Evolutionary conservation across 2,113 vertebrate species (phyloP).

Genomic region (Leuciscus idus): DNA sequence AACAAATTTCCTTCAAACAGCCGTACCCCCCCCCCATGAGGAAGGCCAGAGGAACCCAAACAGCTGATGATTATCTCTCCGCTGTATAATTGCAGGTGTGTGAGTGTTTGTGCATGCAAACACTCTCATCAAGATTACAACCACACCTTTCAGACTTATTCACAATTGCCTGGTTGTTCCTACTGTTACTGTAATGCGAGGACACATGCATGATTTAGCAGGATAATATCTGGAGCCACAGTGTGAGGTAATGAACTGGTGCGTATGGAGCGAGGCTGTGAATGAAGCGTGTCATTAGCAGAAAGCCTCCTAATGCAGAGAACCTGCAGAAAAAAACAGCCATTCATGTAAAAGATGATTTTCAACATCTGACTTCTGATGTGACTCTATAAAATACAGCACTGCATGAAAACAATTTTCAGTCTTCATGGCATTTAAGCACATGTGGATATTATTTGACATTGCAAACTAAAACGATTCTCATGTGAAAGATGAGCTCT

Average conservation of each 20-base stretch:
- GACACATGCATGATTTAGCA: background rate
- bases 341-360: too few relatives aligned
- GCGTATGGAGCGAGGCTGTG: background rate
- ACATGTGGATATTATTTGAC: background rate
- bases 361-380: background rate
- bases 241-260: background rate
- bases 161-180: background rate
- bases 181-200: constrained; percentile 7
- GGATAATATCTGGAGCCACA: background rate
- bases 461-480: background rate
- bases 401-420: background rate
- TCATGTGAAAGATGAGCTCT: background rate
- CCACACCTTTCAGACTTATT: background rate
- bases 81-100: constrained; percentile 6
- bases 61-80: background rate
- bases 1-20: background rate
- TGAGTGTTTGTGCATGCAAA: background rate
- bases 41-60: background rate
- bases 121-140: background rate
- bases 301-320: background rate
- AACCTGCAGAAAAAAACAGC: background rate
- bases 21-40: background rate
- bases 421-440: background rate
- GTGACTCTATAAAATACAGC: background rate
- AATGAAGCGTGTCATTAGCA: background rate